These are phyloP conservation scores for Echinarachnius parma DNA, from an alignment of 53 echinoderm and acorn worm genomes.

Conservation along the genomic window DNA sequence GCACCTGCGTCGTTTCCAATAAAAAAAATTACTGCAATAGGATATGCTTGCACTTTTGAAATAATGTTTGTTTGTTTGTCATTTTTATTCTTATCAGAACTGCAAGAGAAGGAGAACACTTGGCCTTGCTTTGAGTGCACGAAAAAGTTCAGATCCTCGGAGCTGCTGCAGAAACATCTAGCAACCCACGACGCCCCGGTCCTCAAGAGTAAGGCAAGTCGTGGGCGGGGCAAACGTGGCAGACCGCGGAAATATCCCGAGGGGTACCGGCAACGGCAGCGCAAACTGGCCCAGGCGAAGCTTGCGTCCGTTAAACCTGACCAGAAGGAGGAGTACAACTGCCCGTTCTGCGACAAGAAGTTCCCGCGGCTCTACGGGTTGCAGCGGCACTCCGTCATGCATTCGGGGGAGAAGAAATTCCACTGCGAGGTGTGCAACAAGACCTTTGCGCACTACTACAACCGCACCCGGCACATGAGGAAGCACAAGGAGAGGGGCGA, in stretches of 20 bases:
- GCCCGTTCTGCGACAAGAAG: constrained; percentile 74
- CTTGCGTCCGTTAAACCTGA: constrained; percentile 50
- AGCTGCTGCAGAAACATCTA: constrained; percentile 88
- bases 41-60: background rate
- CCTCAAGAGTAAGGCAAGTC: constrained; percentile 39
- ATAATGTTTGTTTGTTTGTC: background rate
- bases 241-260: constrained; percentile 84
- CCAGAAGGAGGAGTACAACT: constrained; percentile 65
- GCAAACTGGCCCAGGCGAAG: constrained; percentile 69
- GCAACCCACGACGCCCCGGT: constrained; percentile 72
- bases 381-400: constrained; percentile 88
- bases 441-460: constrained; percentile 89
- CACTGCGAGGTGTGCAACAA: constrained; percentile 87
- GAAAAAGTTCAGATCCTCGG: constrained; percentile 86
- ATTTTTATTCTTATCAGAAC: constrained; percentile 57
- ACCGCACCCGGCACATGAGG: constrained; percentile 76
- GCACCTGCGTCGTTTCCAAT: no score
- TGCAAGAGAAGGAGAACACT: constrained; percentile 94
- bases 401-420: constrained; percentile 92
- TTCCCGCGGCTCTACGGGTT: constrained; percentile 83
- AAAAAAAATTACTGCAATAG: no score
- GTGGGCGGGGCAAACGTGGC: constrained; percentile 59
- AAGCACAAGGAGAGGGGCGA: constrained; percentile 86
- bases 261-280: constrained; percentile 62
- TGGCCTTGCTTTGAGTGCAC: constrained; percentile 99